Evolutionary conservation across 2,113 vertebrate species (phyloP).

Genomic region (Gymnocephalus cernua): DNA sequence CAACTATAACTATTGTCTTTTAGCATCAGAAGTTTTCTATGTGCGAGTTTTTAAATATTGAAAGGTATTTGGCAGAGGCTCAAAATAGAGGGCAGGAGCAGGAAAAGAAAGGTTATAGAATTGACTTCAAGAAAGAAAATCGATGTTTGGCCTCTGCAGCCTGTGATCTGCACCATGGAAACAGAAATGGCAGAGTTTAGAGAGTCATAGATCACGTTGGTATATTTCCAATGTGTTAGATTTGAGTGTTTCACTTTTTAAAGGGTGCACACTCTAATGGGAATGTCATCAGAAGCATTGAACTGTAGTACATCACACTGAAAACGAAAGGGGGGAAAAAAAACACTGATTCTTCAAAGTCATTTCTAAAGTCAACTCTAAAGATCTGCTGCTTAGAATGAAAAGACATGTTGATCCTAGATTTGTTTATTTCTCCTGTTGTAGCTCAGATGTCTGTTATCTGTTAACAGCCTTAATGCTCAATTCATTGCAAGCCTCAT

Average conservation of each 20-base stretch:
- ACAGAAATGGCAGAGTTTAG: conserved; percentile 72
- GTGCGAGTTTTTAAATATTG: conserved; percentile 37
- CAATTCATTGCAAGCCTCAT: conserved; percentile 53
- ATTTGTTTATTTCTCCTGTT: conserved; percentile 39
- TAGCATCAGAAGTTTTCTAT: conserved; percentile 28
- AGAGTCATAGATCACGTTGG: conserved; percentile 70
- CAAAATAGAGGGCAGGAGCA: conserved; percentile 44
- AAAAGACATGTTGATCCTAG: conserved; percentile 56
- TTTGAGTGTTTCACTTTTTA: conserved; percentile 71
- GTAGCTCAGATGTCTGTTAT: conserved; percentile 64
- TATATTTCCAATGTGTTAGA: conserved; percentile 63
- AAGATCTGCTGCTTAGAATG: conserved; percentile 40
- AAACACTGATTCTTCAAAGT: conserved; percentile 40
- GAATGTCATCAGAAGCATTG: conserved; percentile 59
- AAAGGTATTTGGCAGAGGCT: conserved; percentile 51
- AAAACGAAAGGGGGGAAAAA: conserved; percentile 31
- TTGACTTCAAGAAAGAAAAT: conserved; percentile 75
- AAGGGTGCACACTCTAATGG: conserved; percentile 54
- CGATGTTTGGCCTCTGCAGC: conserved; percentile 74
- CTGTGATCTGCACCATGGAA: conserved; percentile 76
- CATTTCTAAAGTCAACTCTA: conserved; percentile 48
- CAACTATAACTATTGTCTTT: conserved; percentile 20
- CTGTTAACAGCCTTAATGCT: conserved; percentile 52
- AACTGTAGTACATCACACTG: conserved; percentile 54
- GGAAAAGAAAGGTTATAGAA: conserved; percentile 74